Evolutionary conservation across 2,888 invertebrate species (phyloP).

Genomic region (Zaprionus obscuricornis): DNA sequence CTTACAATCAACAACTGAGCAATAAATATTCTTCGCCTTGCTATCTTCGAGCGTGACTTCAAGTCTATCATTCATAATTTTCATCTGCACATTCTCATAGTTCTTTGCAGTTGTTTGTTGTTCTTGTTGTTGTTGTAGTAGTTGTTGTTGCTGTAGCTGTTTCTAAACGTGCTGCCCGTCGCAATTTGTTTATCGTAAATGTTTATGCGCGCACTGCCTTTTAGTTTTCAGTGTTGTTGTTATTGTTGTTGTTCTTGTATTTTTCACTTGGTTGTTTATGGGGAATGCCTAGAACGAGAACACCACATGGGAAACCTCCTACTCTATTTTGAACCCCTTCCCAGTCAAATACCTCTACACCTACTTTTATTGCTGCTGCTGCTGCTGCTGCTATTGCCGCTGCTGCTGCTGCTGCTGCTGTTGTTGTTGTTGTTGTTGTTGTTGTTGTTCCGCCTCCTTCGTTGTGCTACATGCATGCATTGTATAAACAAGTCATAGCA

Average conservation of each 20-base stretch:
- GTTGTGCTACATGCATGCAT: constrained; percentile 4
- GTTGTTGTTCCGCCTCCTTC: too few relatives aligned
- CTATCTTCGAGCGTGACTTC: too few relatives aligned
- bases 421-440: too few relatives aligned
- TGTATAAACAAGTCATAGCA: constrained; percentile 51
- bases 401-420: too few relatives aligned
- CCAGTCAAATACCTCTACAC: too few relatives aligned
- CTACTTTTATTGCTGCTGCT: too few relatives aligned
- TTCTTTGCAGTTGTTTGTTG: background rate
- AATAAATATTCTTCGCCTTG: too few relatives aligned
- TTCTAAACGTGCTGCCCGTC: constrained; percentile 37
- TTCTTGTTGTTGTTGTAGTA: too few relatives aligned
- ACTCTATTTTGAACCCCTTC: background rate
- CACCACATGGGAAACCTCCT: constrained; percentile 52
- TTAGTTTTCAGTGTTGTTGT: constrained; percentile 32
- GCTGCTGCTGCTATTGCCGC: too few relatives aligned
- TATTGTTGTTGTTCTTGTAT: constrained; percentile 30
- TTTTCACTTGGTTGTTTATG: constrained; percentile 43
- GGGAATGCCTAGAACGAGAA: constrained; percentile 43
- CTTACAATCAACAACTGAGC: too few relatives aligned
- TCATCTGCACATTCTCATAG: constrained; percentile 13
- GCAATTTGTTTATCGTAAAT: constrained; percentile 71
- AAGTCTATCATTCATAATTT: too few relatives aligned
- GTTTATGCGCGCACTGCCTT: constrained; percentile 46
- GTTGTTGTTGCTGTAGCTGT: constrained; percentile 14